Percentiles rank a stretch among this genome's conserved stretches.
Conservation (phyloP, 1,140 invertebrate species). For the Nasonia giraulti region DNA sequence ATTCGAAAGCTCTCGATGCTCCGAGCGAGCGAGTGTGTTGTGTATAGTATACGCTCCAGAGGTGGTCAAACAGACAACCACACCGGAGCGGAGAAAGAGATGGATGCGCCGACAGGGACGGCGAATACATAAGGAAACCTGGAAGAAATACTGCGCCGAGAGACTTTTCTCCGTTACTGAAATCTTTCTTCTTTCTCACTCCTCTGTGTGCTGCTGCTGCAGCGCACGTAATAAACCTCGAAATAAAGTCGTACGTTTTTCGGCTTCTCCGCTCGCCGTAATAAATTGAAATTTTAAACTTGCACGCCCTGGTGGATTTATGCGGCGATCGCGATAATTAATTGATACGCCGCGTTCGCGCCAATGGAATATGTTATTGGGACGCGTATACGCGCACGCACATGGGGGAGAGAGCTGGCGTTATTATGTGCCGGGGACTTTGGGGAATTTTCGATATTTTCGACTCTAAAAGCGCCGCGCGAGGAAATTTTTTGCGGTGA, state of each 20-base stretch:
- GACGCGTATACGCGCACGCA: not conserved
- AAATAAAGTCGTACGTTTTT: conserved; percentile 16
- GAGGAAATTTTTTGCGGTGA: too few species aligned
- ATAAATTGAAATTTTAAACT: not conserved
- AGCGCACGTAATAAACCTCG: not conserved
- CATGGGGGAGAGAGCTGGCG: too few species aligned
- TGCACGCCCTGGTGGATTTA: not conserved
- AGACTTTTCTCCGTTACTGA: conserved; percentile 42
- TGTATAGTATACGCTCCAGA: too few species aligned
- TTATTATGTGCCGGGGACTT: too few species aligned
- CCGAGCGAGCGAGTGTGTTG: too few species aligned
- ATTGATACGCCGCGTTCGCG: not conserved
- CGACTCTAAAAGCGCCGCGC: too few species aligned
- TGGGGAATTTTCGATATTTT: too few species aligned
- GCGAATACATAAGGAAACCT: conserved; percentile 32
- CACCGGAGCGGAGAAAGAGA: conserved; percentile 29
- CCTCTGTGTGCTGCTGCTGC: not conserved
- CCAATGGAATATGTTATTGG: not conserved
- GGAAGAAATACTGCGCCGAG: conserved; percentile 36
- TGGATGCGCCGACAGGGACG: conserved; percentile 33
- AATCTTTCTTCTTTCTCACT: conserved; percentile 13
- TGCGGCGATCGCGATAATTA: not conserved
- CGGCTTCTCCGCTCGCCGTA: not conserved
- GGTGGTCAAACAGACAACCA: conserved; percentile 45
- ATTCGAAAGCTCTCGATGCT: conserved; percentile 43